These are phyloP conservation scores for Vicugna pacos DNA, from an alignment of 2,113 vertebrate species.

Conservation along the genomic window DNA sequence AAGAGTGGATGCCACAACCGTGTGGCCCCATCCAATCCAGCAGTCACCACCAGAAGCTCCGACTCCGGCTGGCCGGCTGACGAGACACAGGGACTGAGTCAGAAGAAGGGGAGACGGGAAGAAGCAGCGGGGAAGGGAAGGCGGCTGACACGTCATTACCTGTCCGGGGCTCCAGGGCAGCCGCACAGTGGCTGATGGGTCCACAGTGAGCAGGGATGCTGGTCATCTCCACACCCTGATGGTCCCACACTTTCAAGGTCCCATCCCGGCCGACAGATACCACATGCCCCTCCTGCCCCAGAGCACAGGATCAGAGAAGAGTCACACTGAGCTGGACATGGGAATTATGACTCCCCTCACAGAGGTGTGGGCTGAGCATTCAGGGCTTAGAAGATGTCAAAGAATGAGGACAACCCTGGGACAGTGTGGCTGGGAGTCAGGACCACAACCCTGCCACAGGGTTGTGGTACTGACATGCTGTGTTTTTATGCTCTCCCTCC, in stretches of 20 bases:
- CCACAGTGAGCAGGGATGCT: slow-evolving; percentile 89
- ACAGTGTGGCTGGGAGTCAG: rapidly evolving
- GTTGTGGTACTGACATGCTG: not conserved
- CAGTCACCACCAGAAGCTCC: slow-evolving; percentile 82
- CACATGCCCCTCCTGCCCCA: slow-evolving; percentile 87
- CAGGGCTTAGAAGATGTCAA: not conserved
- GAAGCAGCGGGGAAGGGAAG: rapidly evolving
- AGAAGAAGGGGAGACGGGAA: not conserved
- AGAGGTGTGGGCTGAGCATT: not conserved
- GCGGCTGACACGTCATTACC: not conserved
- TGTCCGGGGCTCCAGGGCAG: slow-evolving; percentile 59
- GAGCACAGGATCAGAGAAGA: slow-evolving; percentile 17
- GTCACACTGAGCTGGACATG: not conserved
- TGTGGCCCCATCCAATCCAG: slow-evolving; percentile 79
- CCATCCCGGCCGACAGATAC: slow-evolving; percentile 89
- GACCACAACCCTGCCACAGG: not conserved
- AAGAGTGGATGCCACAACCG: slow-evolving; percentile 81
- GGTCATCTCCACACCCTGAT: slow-evolving; percentile 88
- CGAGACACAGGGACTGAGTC: not conserved
- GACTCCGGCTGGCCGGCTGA: slow-evolving; percentile 71
- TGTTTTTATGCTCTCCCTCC: not conserved
- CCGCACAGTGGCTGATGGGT: slow-evolving; percentile 87
- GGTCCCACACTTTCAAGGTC: slow-evolving; percentile 91
- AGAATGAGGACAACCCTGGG: not conserved
- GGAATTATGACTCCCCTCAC: not conserved